Base-by-base conservation (phyloP, 2,888 invertebrate species). In the Troglohyphantes excavatus region DNA sequence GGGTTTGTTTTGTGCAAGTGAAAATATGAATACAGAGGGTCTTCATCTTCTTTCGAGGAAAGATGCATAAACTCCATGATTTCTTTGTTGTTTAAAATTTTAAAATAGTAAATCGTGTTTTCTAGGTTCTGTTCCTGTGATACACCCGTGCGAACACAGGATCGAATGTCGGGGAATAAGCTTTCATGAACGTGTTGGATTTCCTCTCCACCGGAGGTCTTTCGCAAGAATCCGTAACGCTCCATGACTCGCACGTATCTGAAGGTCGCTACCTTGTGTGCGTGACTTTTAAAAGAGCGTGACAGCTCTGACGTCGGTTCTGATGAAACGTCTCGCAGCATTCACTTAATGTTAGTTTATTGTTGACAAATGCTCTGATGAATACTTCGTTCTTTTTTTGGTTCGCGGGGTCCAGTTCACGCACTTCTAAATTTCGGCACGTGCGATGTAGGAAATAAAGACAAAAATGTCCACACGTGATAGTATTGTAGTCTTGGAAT, bases 381-480 rank as follows among this genome's bases (percentile, higher is more conserved):
- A 61, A 33, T 13, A 63, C 21, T 21, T 76, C 61, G 21, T 76
- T 76, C 29, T 63, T 19, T 39, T 13, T 61, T 63, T 63, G 63
- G 5, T 61, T 23, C 3, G 3, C 2, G 2, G 3, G 0, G 19
- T 13, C 33, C 0, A 76, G 23, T 0, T 3, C 33, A 2, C 6
- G 1, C 21, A 76, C 7, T 1, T n/a, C 2, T 61, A 61, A 21
- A 29, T 76, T 29, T 59, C 76, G 19, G 7, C 2, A 29, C 2
- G 6, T 13, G 29, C 1, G 1, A 7, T 19, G 9, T 2, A 33
- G 21, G 29, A 63, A 63, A 19, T 72, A 72, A 11, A 81, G 23
- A 43, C 81, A 81, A 81, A 81, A 87, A n/a, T 81, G 21, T 9
- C 87, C 87, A 17, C 83, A 89, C 0, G 70, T 46, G 7, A 63